phyloP scores from a whole-genome alignment of 1,140 invertebrate species.

The Drosophila pachea region DNA sequence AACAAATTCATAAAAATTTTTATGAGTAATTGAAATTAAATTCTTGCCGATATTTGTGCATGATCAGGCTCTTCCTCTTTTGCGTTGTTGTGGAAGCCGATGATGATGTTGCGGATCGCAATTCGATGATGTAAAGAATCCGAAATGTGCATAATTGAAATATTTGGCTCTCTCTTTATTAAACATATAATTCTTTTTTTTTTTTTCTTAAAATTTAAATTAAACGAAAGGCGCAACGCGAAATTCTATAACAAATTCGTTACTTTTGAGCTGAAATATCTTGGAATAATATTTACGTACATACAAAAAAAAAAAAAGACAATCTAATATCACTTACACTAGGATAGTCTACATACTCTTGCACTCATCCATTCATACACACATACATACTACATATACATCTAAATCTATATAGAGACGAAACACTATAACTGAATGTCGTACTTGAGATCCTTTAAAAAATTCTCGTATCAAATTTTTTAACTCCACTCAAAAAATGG shows the following conservation, averaged over 20 bases:
- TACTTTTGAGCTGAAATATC: conserved; percentile 18
- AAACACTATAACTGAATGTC: conserved; percentile 72
- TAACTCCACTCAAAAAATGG: conserved; percentile 64
- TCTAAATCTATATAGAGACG: conserved; percentile 39
- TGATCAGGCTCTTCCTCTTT: too few species aligned
- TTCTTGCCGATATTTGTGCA: conserved; percentile 22
- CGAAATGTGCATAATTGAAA: conserved; percentile 58
- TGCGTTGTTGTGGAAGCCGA: conserved; percentile 8
- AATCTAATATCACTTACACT: conserved; percentile 40
- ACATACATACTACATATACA: conserved; percentile 20
- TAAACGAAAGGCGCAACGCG: conserved; percentile 51
- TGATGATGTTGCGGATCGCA: conserved; percentile 9
- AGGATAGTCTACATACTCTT: conserved; percentile 40
- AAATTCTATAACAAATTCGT: conserved; percentile 45
- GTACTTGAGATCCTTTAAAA: conserved; percentile 72
- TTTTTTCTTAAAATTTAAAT: conserved; percentile 46
- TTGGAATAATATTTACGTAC: conserved; percentile 62
- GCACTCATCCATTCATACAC: conserved; percentile 5
- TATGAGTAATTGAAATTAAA: conserved; percentile 69
- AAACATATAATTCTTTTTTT: conserved; percentile 36
- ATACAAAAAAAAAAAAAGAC: conserved; percentile 27
- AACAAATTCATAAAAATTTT: conserved; percentile 74
- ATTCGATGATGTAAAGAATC: conserved; percentile 41
- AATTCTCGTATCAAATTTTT: conserved; percentile 47
- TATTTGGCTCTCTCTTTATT: conserved; percentile 66